Percentiles rank a stretch among this genome's conserved stretches.
Evolutionary conservation across 53 echinoderm and acorn worm species (phyloP).

Genomic region (Apostichopus leukothele): DNA sequence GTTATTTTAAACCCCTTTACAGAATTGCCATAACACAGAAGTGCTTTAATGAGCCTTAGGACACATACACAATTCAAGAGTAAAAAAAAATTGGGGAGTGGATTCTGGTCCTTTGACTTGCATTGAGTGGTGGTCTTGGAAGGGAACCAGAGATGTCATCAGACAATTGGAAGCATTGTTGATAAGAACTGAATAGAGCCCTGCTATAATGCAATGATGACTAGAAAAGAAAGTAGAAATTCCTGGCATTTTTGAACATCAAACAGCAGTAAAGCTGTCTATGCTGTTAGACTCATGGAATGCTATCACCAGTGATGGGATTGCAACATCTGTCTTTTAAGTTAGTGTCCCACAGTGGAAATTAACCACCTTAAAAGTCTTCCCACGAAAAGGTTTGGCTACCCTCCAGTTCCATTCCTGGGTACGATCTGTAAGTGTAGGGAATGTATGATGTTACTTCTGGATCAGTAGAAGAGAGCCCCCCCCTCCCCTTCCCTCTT

Average conservation of each 20-base stretch:
- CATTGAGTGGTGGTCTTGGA: not conserved
- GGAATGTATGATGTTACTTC: no score
- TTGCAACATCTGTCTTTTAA: not conserved
- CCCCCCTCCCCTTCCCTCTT: no score
- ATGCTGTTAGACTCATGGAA: not conserved
- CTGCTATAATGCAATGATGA: not conserved
- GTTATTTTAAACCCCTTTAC: no score
- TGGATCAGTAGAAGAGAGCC: no score
- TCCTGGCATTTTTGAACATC: conserved; percentile 5
- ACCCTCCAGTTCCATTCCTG: no score
- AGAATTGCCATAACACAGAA: no score
- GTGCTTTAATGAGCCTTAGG: no score
- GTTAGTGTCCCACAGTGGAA: not conserved
- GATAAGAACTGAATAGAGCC: not conserved
- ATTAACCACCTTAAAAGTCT: not conserved
- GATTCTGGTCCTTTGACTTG: no score
- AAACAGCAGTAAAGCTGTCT: not conserved
- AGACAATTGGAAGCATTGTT: not conserved
- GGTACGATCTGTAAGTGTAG: no score
- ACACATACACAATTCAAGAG: no score
- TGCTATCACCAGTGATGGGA: not conserved
- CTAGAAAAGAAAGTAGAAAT: not conserved
- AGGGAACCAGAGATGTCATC: not conserved
- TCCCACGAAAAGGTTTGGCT: not conserved
- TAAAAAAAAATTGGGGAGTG: no score